phyloP scores from a whole-genome alignment of 2,888 invertebrate genomes.

The Electrophaes corylata region DNA sequence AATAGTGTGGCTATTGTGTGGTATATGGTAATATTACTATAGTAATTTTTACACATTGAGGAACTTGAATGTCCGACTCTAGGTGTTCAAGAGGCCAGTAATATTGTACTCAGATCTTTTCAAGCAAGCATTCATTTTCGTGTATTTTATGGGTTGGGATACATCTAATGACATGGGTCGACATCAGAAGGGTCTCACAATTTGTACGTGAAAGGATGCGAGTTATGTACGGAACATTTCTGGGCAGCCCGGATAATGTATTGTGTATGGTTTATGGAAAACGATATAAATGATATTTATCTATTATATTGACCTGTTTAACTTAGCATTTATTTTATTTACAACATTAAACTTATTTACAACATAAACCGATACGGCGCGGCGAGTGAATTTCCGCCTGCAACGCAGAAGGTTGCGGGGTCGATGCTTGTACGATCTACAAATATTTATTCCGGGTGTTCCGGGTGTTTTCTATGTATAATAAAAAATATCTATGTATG shows the following conservation, averaged over 20 bases:
- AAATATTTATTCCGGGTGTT: no score
- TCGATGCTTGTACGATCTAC: no score
- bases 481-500: no score
- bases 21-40: no score
- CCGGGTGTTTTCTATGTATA: no score
- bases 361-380: no score
- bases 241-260: neutral
- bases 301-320: neutral
- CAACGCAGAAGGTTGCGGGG: no score
- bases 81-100: neutral
- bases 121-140: conserved; percentile 30
- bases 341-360: no score
- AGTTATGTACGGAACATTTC: conserved; percentile 19
- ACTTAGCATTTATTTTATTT: no score
- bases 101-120: conserved; percentile 1
- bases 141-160: conserved; percentile 29
- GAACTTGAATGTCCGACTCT: neutral
- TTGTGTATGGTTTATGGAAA: neutral
- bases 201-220: conserved; percentile 33
- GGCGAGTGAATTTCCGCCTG: no score
- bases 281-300: conserved; percentile 8
- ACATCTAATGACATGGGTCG: conserved; percentile 42
- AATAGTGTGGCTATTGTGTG: no score
- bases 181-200: conserved; percentile 37
- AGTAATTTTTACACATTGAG: neutral